These are phyloP conservation scores for Nephrocerus scutellatus DNA, from an alignment of 2,888 invertebrate genomes.

Conservation along the genomic window DNA sequence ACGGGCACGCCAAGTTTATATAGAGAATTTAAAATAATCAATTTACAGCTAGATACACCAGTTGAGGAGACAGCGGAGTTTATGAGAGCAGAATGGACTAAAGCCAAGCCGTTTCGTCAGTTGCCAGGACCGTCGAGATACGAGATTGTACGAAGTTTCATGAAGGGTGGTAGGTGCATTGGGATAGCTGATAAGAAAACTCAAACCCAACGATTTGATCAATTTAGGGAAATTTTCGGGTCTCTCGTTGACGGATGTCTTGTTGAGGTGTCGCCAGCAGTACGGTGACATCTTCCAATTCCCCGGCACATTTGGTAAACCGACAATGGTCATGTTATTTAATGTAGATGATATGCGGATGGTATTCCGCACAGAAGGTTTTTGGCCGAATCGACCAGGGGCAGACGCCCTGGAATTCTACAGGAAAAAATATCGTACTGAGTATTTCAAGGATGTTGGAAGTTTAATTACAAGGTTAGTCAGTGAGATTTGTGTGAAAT, in stretches of 20 bases:
- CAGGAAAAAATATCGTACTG: constrained; percentile 29
- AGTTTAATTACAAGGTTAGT: constrained; percentile 31
- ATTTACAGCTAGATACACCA: too few species aligned
- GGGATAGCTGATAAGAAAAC: too few species aligned
- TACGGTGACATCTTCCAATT: constrained; percentile 46
- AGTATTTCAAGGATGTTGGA: constrained; percentile 28
- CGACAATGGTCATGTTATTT: constrained; percentile 45
- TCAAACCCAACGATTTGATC: too few species aligned
- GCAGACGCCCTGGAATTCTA: constrained; percentile 44
- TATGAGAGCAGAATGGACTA: constrained; percentile 29
- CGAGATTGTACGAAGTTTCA: constrained; percentile 28
- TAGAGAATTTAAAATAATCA: too few species aligned
- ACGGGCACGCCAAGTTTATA: too few species aligned
- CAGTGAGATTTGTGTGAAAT: constrained; percentile 7
- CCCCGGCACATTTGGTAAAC: constrained; percentile 39
- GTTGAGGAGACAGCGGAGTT: too few species aligned
- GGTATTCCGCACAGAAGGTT: constrained; percentile 48
- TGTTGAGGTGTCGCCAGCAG: constrained; percentile 23
- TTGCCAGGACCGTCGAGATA: constrained; percentile 34
- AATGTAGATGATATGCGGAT: constrained; percentile 51
- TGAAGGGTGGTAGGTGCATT: constrained; percentile 27
- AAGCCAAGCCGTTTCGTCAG: constrained; percentile 26
- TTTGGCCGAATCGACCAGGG: constrained; percentile 45
- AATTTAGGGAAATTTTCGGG: too few species aligned
- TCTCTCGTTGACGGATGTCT: constrained; percentile 25